phyloP scores from a whole-genome alignment of 2,888 invertebrate genomes.

The Papilio protenor region DNA sequence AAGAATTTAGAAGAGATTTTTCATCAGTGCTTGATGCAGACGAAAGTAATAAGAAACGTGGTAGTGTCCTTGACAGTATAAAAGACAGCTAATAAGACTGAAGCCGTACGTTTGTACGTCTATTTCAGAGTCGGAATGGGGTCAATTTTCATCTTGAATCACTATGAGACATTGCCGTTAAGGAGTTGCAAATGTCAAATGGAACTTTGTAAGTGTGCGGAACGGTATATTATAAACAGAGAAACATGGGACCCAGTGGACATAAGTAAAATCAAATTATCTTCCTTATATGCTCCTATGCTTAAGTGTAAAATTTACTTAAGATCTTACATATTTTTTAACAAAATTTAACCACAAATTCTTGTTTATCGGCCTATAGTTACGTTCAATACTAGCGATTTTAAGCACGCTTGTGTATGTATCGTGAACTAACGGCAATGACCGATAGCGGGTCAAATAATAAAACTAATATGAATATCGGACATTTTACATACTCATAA shows the following conservation, averaged over 20 bases:
- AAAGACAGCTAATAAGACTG: slow-evolving; percentile 25
- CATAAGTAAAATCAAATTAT: too few relatives aligned
- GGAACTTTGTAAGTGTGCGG: slow-evolving; percentile 59
- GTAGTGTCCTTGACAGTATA: slow-evolving; percentile 17
- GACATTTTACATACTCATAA: slow-evolving; percentile 27
- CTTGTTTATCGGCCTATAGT: slow-evolving; percentile 43
- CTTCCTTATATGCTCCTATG: too few relatives aligned
- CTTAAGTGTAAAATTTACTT: too few relatives aligned
- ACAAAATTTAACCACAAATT: too few relatives aligned
- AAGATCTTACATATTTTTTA: too few relatives aligned
- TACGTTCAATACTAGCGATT: slow-evolving; percentile 48
- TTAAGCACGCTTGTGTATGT: slow-evolving; percentile 51
- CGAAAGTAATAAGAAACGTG: background rate
- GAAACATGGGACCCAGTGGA: too few relatives aligned
- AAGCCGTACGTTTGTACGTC: slow-evolving; percentile 11
- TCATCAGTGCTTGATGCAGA: background rate
- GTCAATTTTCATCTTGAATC: slow-evolving; percentile 60
- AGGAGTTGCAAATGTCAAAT: slow-evolving; percentile 44
- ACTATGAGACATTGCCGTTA: slow-evolving; percentile 55
- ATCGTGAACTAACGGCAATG: slow-evolving; percentile 53
- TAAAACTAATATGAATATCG: slow-evolving; percentile 44
- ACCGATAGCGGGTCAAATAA: slow-evolving; percentile 67
- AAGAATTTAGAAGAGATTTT: background rate
- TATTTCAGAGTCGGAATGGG: slow-evolving; percentile 52
- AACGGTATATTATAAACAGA: too few relatives aligned